These are phyloP conservation scores for Vimba vimba DNA, from an alignment of 2,113 vertebrate species.

Conservation along the genomic window DNA sequence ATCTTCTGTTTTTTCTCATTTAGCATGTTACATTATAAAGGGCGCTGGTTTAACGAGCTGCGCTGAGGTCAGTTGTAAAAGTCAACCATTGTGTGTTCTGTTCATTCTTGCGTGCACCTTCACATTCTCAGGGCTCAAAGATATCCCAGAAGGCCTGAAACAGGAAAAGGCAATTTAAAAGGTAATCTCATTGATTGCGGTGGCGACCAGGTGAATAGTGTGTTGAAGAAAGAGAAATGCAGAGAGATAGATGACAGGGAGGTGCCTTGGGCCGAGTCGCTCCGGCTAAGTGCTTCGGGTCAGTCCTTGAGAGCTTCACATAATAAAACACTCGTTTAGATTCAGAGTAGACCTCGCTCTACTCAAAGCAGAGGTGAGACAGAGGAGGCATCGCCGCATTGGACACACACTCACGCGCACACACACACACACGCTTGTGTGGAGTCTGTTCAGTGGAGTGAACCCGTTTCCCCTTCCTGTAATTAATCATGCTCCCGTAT, in stretches of 20 bases:
- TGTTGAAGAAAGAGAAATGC: neutral
- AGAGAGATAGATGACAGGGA: neutral
- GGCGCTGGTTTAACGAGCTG: neutral
- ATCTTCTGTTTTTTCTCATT: neutral
- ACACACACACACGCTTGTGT: constrained; percentile 12
- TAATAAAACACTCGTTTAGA: constrained; percentile 20
- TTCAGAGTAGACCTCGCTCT: constrained; percentile 28
- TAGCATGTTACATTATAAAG: neutral
- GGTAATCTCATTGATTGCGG: constrained; percentile 52
- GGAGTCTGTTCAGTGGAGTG: constrained; percentile 39
- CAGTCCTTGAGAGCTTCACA: constrained; percentile 32
- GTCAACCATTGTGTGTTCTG: constrained; percentile 11
- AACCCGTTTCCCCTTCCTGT: constrained; percentile 12
- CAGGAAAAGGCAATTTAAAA: constrained; percentile 37
- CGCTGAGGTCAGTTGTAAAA: constrained; percentile 36
- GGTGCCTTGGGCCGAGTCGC: neutral
- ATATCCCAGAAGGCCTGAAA: constrained; percentile 26
- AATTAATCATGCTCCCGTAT: constrained; percentile 13
- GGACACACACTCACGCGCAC: neutral
- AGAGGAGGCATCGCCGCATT: constrained; percentile 40
- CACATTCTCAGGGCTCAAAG: constrained; percentile 11
- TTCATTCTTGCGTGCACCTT: neutral
- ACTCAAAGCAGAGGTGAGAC: constrained; percentile 32
- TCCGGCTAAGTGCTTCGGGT: constrained; percentile 25
- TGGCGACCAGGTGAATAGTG: constrained; percentile 36